Conservation (phyloP, 2,888 invertebrate genomes). For the Conus canariensis region DNA sequence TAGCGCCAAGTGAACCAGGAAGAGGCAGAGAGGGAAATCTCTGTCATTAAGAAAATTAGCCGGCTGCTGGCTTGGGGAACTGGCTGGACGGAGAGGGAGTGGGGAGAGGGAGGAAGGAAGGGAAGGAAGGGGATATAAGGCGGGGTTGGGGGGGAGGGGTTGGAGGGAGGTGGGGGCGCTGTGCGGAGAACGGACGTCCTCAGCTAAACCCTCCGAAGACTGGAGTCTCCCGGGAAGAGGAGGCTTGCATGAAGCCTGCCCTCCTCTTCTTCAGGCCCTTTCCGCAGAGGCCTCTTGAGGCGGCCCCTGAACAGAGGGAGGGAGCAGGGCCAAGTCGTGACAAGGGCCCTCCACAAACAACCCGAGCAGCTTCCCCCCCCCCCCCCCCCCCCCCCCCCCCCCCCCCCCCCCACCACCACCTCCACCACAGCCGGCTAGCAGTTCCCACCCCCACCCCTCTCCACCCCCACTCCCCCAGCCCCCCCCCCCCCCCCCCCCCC, state of each 20-base stretch:
- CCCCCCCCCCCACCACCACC: slow-evolving; percentile 65
- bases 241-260: neutral
- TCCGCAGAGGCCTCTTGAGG: slow-evolving; percentile 13
- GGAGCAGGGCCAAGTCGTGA: neutral
- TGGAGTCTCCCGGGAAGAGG: neutral
- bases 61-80: slow-evolving; percentile 16
- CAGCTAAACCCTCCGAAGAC: neutral
- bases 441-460: neutral
- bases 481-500: too few relatives aligned
- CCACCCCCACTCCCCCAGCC: too few relatives aligned
- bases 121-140: neutral
- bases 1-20: slow-evolving; percentile 30
- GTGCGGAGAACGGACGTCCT: neutral
- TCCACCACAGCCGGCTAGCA: too few relatives aligned
- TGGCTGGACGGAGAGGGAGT: neutral
- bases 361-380: slow-evolving; percentile 59
- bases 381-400: slow-evolving; percentile 63
- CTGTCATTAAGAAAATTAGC: slow-evolving; percentile 46
- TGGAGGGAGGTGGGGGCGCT: too few relatives aligned
- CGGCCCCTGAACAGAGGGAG: neutral
- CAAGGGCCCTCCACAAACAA: slow-evolving; percentile 22
- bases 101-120: neutral
- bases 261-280: neutral
- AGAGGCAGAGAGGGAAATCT: slow-evolving; percentile 21
- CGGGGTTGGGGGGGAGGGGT: neutral